Percentiles rank a stretch among this genome's conserved stretches.
Evolutionary conservation across 1,140 invertebrate species (phyloP).

Genomic region (Cherax quadricarinatus): DNA sequence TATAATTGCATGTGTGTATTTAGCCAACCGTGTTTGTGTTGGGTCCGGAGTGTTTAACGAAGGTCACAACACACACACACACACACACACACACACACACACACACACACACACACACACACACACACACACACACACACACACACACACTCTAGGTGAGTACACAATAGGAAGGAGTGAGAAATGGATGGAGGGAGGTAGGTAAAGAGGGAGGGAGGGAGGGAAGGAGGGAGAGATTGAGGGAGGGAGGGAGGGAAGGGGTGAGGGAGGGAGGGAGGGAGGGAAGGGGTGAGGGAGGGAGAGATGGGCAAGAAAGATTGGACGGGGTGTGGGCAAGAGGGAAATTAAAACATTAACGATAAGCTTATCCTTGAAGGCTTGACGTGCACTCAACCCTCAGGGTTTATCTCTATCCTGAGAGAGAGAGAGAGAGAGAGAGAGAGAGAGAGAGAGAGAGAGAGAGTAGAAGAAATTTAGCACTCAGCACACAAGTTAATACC

Average conservation of each 20-base stretch:
- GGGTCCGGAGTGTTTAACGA: too few relatives aligned
- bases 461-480: neutral
- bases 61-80: too few relatives aligned
- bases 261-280: neutral
- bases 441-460: slow-evolving; percentile 18
- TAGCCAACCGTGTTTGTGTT: too few relatives aligned
- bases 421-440: slow-evolving; percentile 23
- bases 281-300: neutral
- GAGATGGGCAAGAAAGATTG: neutral
- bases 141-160: too few relatives aligned
- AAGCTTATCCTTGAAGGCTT: neutral
- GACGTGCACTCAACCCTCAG: neutral
- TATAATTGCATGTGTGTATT: too few relatives aligned
- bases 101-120: neutral
- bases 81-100: too few relatives aligned
- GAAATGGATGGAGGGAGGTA: neutral
- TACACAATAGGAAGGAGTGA: too few relatives aligned
- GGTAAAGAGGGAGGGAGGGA: neutral
- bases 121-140: slow-evolving; percentile 17
- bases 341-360: neutral
- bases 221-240: too few relatives aligned
- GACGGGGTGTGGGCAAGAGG: neutral
- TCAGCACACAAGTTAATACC: neutral
- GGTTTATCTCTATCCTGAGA: neutral
- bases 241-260: neutral